A percentile compares a stretch with the other conserved stretches of the same genome.
Evolutionary conservation across 2,888 invertebrate genomes (phyloP).

Genomic region (Bellardia bayeri): DNA sequence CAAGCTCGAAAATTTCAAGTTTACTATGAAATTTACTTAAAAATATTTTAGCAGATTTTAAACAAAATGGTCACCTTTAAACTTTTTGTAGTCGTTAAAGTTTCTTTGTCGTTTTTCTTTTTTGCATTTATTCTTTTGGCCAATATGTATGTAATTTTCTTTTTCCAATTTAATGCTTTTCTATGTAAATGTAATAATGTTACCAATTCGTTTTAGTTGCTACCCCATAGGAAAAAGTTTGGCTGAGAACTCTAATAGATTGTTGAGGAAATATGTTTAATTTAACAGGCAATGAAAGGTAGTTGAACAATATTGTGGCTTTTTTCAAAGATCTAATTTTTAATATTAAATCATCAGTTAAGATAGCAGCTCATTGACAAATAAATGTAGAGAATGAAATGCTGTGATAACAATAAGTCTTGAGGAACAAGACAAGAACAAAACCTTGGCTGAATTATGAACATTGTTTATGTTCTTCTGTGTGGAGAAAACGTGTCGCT

Average conservation of each 20-base stretch:
- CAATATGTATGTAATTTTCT: slow-evolving; percentile 41
- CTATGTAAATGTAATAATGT: slow-evolving; percentile 38
- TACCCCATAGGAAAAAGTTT: not conserved
- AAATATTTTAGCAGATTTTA: not conserved
- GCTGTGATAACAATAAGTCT: too few relatives aligned
- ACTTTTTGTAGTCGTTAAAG: slow-evolving; percentile 11
- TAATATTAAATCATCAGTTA: too few relatives aligned
- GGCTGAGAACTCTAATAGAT: not conserved
- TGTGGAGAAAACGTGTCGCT: too few relatives aligned
- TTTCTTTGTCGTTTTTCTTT: not conserved
- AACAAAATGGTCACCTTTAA: slow-evolving; percentile 12
- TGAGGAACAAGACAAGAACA: too few relatives aligned
- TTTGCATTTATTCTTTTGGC: not conserved
- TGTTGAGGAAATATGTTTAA: not conserved
- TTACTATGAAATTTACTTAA: too few relatives aligned
- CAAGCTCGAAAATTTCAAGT: too few relatives aligned
- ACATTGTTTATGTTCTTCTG: too few relatives aligned
- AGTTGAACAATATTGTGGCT: not conserved
- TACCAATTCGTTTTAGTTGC: not conserved
- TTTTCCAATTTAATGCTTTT: slow-evolving; percentile 63
- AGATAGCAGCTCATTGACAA: too few relatives aligned
- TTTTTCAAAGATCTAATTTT: not conserved
- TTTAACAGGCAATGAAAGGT: not conserved
- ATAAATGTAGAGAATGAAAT: too few relatives aligned
- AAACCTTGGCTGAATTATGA: too few relatives aligned